Base-by-base conservation (phyloP, 2,797 vertebrate genomes). In the Diglossa cyanea region DNA sequence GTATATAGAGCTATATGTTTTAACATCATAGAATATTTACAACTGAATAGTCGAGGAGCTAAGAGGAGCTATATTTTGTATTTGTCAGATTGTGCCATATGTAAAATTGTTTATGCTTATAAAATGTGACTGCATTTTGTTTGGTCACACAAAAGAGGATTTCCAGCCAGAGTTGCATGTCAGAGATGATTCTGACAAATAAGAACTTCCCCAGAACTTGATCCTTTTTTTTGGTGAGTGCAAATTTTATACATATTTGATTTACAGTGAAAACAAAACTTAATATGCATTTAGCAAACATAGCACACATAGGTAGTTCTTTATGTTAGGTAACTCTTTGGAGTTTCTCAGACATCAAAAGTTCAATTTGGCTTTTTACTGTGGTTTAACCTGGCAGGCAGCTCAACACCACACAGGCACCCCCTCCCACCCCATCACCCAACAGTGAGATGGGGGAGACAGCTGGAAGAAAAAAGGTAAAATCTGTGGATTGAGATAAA, bases 381-480 rank as follows among this genome's bases (percentile, higher is more conserved):
- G 42, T 23, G 9, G 11, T 33, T 92, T 54, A 77, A 28, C 17
- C 9, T 33, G n/a, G 40, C 37, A 28, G 60, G 42, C 54, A 67
- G 42, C 40, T 60, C 21, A 65, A 10, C 51, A n/a, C 23, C 24
- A 18, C 28, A 14, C n/a, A 62, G n/a, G 47, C 13, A 30, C 12
- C 21, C 0, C 0, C 17, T 51, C 17, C 35, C 12, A 5, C 53
- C 9, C 16, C 33, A 5, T 31, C 24, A 40, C 28, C 17, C 2
- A 0, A 8, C 35, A 31, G 24, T 24, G 47, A 45, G 16, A 24
- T 21, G n/a, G n/a, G 50, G 33, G 55, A 37, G 55, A 37, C 55
- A 58, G 55, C 55, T 57, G 12, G 25, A 62, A 40, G 48, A 55
- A 39, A 60, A 44, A 44, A 26, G 4, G 13, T 23, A 23, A 44